Percentiles rank a stretch among this genome's conserved stretches.
Conservation (phyloP, 2,888 invertebrate species). For the Elysia crispata region DNA sequence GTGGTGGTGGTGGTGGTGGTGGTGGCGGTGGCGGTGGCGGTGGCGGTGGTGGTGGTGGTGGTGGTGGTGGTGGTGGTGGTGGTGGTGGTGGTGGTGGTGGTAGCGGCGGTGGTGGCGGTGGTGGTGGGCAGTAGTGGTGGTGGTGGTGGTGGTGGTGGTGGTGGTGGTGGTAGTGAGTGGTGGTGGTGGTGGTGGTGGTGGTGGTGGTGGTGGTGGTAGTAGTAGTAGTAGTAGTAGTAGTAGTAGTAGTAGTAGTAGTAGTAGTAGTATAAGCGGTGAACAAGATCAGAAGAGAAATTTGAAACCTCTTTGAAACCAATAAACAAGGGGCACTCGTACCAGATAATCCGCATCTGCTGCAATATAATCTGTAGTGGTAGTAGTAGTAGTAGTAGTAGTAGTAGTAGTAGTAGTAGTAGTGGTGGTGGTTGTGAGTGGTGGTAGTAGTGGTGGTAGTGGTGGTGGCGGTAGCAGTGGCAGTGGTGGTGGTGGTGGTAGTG, state of each 20-base stretch:
- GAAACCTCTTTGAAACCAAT: neutral
- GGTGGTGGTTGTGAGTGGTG: too few relatives aligned
- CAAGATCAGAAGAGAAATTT: neutral
- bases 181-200: neutral
- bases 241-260: conserved; percentile 34
- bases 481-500: conserved; percentile 28
- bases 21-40: neutral
- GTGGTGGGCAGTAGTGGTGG: too few relatives aligned
- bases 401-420: too few relatives aligned
- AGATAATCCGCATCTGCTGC: neutral
- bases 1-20: conserved; percentile 7
- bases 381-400: too few relatives aligned
- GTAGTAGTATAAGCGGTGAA: too few relatives aligned
- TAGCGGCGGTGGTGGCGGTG: too few relatives aligned
- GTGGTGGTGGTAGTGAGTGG: neutral
- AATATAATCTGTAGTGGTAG: neutral
- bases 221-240: conserved; percentile 35
- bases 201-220: conserved; percentile 10
- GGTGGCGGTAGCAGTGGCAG: conserved; percentile 19
- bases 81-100: too few relatives aligned
- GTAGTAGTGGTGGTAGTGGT: conserved; percentile 2
- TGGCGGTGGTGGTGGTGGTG: neutral
- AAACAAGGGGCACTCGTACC: neutral
- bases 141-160: too few relatives aligned
- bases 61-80: neutral